Evolutionary conservation across 2,888 invertebrate genomes (phyloP).

Genomic region (Lasioglossum vierecki): DNA sequence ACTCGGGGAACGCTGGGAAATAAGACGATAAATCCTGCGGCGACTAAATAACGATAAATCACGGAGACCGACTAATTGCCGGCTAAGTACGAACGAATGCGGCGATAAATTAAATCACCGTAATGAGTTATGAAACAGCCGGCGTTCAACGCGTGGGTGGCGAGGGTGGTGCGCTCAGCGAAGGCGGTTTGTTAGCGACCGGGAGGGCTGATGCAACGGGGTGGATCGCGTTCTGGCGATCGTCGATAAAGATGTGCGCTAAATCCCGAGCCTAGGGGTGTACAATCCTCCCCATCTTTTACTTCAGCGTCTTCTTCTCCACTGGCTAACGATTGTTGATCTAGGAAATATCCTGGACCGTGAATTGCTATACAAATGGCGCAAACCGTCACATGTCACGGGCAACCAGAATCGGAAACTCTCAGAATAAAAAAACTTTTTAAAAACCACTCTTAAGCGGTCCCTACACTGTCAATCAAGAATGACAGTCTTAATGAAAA

Average conservation of each 20-base stretch:
- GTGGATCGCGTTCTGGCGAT: background rate
- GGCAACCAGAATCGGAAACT: too few species aligned
- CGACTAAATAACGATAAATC: conserved; percentile 58
- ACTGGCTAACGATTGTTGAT: too few species aligned
- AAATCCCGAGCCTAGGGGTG: background rate
- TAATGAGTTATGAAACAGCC: conserved; percentile 52
- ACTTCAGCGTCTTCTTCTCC: too few species aligned
- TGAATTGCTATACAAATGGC: too few species aligned
- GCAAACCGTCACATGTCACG: too few species aligned
- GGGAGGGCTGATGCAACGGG: background rate
- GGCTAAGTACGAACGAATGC: conserved; percentile 59
- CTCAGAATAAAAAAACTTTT: too few species aligned
- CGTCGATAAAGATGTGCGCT: background rate
- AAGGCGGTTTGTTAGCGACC: background rate
- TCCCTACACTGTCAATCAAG: too few species aligned
- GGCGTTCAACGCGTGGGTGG: conserved; percentile 14
- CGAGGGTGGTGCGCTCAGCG: background rate
- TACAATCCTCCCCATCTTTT: too few species aligned
- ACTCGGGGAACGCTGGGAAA: conserved; percentile 20
- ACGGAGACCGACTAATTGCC: conserved; percentile 50
- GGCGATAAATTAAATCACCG: conserved; percentile 53
- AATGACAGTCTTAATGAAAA: too few species aligned
- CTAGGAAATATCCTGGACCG: too few species aligned
- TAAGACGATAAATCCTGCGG: conserved; percentile 51
- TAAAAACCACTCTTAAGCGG: too few species aligned